Conservation (phyloP, 2,888 invertebrate genomes). For the Auanema freiburgensis region DNA sequence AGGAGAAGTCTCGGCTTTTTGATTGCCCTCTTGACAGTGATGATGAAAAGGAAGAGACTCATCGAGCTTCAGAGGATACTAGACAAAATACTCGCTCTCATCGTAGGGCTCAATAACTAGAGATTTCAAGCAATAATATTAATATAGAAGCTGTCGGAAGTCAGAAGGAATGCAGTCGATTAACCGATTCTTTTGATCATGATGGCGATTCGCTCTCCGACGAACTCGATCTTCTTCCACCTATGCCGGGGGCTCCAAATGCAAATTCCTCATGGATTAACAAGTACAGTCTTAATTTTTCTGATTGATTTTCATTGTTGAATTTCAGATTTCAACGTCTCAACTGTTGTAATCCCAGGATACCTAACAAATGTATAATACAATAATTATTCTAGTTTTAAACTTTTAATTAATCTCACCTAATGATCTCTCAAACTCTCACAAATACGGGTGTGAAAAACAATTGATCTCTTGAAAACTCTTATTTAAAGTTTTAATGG, state of each 20-base stretch:
- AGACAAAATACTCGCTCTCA: slow-evolving; percentile 27
- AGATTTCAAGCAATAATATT: background rate
- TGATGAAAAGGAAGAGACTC: slow-evolving; percentile 35
- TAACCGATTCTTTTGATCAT: slow-evolving; percentile 54
- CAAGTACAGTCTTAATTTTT: background rate
- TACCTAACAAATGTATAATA: slow-evolving; percentile 49
- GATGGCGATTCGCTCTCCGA: slow-evolving; percentile 53
- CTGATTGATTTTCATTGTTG: background rate
- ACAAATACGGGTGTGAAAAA: too few species aligned
- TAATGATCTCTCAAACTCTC: too few species aligned
- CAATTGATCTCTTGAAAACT: too few species aligned
- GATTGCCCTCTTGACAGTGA: slow-evolving; percentile 49
- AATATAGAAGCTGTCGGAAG: background rate
- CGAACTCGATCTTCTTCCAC: slow-evolving; percentile 56
- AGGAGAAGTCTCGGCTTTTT: slow-evolving; percentile 42
- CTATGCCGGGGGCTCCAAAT: slow-evolving; percentile 45
- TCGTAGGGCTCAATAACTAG: slow-evolving; percentile 18
- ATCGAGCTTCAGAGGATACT: slow-evolving; percentile 12
- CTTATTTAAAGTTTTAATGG: too few species aligned
- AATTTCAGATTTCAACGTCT: slow-evolving; percentile 26
- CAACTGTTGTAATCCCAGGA: slow-evolving; percentile 45
- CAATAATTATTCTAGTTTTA: slow-evolving; percentile 27
- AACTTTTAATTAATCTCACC: too few species aligned
- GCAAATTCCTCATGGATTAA: slow-evolving; percentile 21
- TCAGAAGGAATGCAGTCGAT: slow-evolving; percentile 34